phyloP scores from a whole-genome alignment of 2,797 vertebrate species.

The Dipus sagitta region DNA sequence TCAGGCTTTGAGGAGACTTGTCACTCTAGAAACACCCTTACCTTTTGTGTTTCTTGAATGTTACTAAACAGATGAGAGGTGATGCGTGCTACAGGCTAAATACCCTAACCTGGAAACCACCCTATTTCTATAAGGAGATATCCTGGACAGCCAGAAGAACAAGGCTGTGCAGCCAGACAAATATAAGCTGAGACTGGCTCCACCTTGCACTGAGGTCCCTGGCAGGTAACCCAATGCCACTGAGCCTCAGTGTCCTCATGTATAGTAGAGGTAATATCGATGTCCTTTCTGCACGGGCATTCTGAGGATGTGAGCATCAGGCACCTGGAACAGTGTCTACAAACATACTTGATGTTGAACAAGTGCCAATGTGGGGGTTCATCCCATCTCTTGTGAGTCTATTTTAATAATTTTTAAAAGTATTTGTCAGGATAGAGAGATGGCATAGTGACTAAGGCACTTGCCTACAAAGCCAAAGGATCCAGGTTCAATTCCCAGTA shows the following conservation, averaged over 20 bases:
- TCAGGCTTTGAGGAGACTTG: background rate
- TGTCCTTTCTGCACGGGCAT: background rate
- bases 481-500: too few species aligned
- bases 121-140: background rate
- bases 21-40: background rate
- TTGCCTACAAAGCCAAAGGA: too few species aligned
- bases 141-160: background rate
- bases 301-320: background rate
- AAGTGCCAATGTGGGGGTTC: background rate
- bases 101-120: background rate
- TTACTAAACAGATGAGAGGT: background rate
- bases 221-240: background rate
- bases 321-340: background rate
- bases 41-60: slow-evolving; percentile 35
- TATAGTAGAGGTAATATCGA: background rate
- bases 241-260: background rate
- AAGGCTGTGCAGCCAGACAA: background rate
- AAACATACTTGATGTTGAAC: background rate
- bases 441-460: too few species aligned
- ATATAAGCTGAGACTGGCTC: background rate
- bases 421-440: too few species aligned
- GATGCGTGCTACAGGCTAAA: background rate
- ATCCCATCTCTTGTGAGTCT: background rate
- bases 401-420: background rate
- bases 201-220: background rate